These are phyloP conservation scores for Aplysia californica DNA, from an alignment of 1,140 invertebrate species.

Conservation along the genomic window DNA sequence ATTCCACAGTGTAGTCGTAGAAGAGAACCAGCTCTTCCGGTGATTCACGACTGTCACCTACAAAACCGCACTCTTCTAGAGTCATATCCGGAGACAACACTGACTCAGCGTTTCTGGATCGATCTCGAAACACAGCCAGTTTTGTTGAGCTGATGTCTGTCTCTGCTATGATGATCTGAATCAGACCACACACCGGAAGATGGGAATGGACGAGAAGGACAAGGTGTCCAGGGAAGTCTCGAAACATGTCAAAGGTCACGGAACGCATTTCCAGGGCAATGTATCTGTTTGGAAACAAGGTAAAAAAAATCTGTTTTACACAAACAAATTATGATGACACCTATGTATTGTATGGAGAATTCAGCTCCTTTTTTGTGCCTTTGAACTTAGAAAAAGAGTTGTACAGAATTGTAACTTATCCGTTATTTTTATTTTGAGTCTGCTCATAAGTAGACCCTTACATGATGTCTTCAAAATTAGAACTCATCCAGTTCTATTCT, in stretches of 20 bases:
- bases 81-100: conserved; percentile 45
- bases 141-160: conserved; percentile 55
- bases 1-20: conserved; percentile 64
- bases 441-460: no score
- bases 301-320: no score
- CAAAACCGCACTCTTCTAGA: conserved; percentile 56
- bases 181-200: conserved; percentile 48
- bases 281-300: no score
- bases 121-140: conserved; percentile 58
- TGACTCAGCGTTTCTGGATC: conserved; percentile 47
- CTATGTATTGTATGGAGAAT: no score
- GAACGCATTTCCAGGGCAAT: conserved; percentile 49
- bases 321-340: no score
- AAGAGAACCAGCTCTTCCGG: conserved; percentile 57
- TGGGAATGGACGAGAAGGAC: conserved; percentile 51
- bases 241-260: conserved; percentile 55
- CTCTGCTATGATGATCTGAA: conserved; percentile 51
- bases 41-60: conserved; percentile 45
- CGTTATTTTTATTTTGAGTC: no score
- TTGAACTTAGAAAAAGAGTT: no score
- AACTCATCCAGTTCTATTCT: no score
- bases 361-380: no score
- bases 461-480: no score
- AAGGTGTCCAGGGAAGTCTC: conserved; percentile 54
- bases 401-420: no score